Evolutionary conservation across 1,140 invertebrate genomes (phyloP), one percentile per base, ranked within the genome.

Genomic region (Rhyzopertha dominica): DNA sequence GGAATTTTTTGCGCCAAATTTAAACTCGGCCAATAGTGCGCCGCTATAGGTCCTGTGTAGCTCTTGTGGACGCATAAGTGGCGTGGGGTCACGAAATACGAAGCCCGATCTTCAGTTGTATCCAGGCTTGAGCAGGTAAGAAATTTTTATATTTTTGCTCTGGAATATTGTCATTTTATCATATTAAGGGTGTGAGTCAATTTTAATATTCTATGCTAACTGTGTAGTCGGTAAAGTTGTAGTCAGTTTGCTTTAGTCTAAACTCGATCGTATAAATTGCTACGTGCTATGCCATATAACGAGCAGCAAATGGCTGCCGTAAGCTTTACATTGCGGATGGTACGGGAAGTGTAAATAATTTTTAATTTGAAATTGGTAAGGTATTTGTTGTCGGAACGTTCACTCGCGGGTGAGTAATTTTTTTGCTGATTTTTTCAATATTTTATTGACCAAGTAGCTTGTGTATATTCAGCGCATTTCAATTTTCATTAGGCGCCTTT

Each of bases 31-130:
- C 77, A 79, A 79, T 78, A 54, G 38, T 51, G 55, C 51, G 39
- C 38, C 39, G 55, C 63, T 64, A 68, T 70, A 73, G 69, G 66
- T 67, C 66, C 66, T 67, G 59, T 65, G 69, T 62, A 64, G 67
- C 68, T 72, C 67, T 65, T 71, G 68, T 72, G 71, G 65, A 66
- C 66, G 71, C 71, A 70, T 68, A 72, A 75, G 74, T 78, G 72
- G 75, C 75, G 75, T 77, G 74, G 74, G 75, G 73, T 74, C 71
- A 62, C 66, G 54, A 69, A 71, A 72, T 75, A 75, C 74, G 72
- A 75, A 76, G 75, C 72, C 65, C 68, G 73, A 73, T 73, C 70
- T 70, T 72, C 73, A 71, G 72, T 72, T 68, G 72, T 73, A 63
- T 61, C 68, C 65, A 73, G 70, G 68, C 67, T 64, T 59, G 66